Conservation (phyloP, 2,888 invertebrate species). For the Argyresthia albistria region DNA sequence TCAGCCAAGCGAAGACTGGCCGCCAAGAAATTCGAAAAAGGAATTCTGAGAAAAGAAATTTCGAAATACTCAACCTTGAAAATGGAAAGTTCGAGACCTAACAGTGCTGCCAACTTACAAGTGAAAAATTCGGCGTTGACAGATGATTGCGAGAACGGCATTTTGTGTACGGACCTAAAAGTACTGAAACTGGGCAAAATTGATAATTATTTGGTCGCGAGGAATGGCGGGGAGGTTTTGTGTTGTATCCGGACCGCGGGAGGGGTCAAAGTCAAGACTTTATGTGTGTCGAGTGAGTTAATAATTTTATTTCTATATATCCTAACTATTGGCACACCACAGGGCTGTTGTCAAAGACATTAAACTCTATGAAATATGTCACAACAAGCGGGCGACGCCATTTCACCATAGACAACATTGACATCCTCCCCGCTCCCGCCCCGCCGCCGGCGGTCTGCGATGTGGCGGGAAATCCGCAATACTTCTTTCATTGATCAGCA, state of each 20-base stretch:
- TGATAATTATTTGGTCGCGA: conserved; percentile 44
- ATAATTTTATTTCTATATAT: too few species aligned
- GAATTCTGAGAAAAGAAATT: conserved; percentile 15
- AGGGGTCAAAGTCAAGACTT: conserved; percentile 28
- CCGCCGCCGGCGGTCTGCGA: too few species aligned
- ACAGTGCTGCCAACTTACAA: conserved; percentile 39
- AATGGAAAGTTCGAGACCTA: conserved; percentile 28
- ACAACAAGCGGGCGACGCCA: too few species aligned
- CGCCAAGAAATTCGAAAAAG: conserved; percentile 25
- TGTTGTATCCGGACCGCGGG: conserved; percentile 37
- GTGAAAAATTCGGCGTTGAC: conserved; percentile 17
- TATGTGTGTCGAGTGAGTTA: conserved; percentile 44
- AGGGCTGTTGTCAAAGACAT: too few species aligned
- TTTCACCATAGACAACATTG: too few species aligned
- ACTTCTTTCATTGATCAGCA: too few species aligned
- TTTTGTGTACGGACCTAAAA: conserved; percentile 47
- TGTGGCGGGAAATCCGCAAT: too few species aligned
- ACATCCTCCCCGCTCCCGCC: too few species aligned
- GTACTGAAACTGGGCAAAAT: conserved; percentile 29
- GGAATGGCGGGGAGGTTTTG: conserved; percentile 49
- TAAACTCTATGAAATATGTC: too few species aligned
- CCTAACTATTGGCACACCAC: too few species aligned
- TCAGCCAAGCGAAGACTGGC: conserved; percentile 41
- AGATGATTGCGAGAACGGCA: conserved; percentile 36
- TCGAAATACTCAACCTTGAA: conserved; percentile 31